phyloP scores from a whole-genome alignment of 2,113 vertebrate genomes.

The Tautogolabrus adspersus region DNA sequence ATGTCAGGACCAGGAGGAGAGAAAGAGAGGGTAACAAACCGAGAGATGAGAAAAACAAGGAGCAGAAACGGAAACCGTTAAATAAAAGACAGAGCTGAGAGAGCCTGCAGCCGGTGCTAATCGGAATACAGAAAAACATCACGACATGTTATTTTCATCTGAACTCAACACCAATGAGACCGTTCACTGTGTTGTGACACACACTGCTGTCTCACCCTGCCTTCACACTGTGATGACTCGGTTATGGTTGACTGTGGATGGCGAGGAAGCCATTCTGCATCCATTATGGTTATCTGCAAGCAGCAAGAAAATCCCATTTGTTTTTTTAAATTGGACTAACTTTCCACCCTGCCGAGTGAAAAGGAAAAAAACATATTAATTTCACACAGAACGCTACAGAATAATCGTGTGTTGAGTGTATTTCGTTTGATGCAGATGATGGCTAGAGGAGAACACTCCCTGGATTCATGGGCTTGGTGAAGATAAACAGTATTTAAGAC shows the following conservation, averaged over 20 bases:
- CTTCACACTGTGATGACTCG: constrained; percentile 34
- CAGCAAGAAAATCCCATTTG: constrained; percentile 27
- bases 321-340: constrained; percentile 1
- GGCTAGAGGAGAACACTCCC: not conserved
- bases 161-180: constrained; percentile 15
- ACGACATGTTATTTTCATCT: constrained; percentile 15
- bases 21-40: not conserved
- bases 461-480: not conserved
- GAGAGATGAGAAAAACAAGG: not conserved
- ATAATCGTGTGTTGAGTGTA: not conserved
- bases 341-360: not conserved
- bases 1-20: not conserved
- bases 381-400: not conserved
- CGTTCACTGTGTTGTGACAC: constrained; percentile 10
- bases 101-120: not conserved
- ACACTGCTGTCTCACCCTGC: constrained; percentile 41
- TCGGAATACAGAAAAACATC: constrained; percentile 26
- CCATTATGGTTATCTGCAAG: constrained; percentile 22
- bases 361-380: not conserved
- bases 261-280: constrained; percentile 15
- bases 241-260: constrained; percentile 9
- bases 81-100: not conserved
- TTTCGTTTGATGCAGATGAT: not conserved
- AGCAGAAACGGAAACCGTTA: not conserved
- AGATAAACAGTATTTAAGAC: not conserved